phyloP scores from a whole-genome alignment of 2,797 vertebrate species.

The Picus viridis region DNA sequence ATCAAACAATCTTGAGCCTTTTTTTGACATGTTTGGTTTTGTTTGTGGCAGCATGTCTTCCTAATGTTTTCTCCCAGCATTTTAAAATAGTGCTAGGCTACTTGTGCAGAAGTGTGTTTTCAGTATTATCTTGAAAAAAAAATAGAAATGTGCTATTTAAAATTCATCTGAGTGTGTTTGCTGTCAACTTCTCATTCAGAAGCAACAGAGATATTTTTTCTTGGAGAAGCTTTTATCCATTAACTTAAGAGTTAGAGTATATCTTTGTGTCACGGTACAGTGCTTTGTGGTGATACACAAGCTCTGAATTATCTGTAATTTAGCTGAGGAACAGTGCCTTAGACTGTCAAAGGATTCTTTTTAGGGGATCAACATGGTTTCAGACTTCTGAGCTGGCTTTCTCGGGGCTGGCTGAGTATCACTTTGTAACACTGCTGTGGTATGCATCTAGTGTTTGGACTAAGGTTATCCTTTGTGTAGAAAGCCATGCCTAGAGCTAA shows the following conservation, averaged over 20 bases:
- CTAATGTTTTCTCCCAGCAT: background rate
- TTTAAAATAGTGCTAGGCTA: background rate
- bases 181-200: background rate
- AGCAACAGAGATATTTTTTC: background rate
- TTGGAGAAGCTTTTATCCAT: background rate
- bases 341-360: background rate
- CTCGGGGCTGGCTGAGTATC: background rate
- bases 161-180: background rate
- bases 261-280: background rate
- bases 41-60: background rate
- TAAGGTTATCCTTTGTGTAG: background rate
- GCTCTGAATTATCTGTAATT: background rate
- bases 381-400: background rate
- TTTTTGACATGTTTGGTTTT: background rate
- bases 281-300: background rate
- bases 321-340: background rate
- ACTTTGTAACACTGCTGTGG: background rate
- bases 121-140: background rate
- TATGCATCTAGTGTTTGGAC: background rate
- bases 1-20: background rate
- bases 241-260: background rate
- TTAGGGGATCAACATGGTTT: background rate
- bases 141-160: background rate
- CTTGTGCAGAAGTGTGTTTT: background rate
- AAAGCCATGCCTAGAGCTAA: background rate